These are phyloP conservation scores for Hemithea aestivaria DNA, from an alignment of 2,888 invertebrate genomes.

Conservation along the genomic window DNA sequence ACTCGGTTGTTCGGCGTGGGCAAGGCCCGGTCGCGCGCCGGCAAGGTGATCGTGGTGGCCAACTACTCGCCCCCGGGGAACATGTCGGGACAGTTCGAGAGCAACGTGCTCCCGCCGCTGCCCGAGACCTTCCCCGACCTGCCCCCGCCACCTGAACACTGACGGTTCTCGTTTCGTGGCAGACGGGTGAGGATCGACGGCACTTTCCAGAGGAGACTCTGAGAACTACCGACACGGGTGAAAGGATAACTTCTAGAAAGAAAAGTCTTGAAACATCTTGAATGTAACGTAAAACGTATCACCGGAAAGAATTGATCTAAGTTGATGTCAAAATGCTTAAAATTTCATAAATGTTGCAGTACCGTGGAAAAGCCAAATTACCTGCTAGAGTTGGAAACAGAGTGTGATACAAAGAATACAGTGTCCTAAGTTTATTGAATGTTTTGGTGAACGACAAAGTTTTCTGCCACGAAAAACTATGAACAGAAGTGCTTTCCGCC, in stretches of 20 bases:
- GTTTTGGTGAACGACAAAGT: constrained; percentile 15
- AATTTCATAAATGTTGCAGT: no score
- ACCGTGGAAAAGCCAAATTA: no score
- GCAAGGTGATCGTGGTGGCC: constrained; percentile 90
- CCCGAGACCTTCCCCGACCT: constrained; percentile 79
- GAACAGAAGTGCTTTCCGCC: constrained; percentile 3
- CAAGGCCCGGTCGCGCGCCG: constrained; percentile 87
- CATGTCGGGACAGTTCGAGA: constrained; percentile 84
- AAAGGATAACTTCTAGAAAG: no score
- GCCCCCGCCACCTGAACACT: constrained; percentile 56
- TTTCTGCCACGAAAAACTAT: constrained; percentile 9
- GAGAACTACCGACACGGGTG: constrained; percentile 13
- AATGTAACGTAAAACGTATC: no score
- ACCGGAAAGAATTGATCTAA: no score
- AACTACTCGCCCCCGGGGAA: constrained; percentile 92
- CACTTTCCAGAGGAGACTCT: constrained; percentile 37
- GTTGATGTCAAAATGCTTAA: no score
- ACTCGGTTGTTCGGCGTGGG: constrained; percentile 89
- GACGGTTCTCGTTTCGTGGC: constrained; percentile 71
- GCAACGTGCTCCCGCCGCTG: constrained; percentile 87
- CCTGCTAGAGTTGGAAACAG: background rate
- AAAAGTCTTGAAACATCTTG: no score
- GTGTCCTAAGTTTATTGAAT: constrained; percentile 16
- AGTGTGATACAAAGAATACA: constrained; percentile 2
- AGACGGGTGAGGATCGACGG: constrained; percentile 61